A percentile compares a stretch with the other conserved stretches of the same genome.
These are phyloP conservation scores for Drosophila sp. DNA, from an alignment of 1,140 invertebrate genomes.

Conservation along the genomic window DNA sequence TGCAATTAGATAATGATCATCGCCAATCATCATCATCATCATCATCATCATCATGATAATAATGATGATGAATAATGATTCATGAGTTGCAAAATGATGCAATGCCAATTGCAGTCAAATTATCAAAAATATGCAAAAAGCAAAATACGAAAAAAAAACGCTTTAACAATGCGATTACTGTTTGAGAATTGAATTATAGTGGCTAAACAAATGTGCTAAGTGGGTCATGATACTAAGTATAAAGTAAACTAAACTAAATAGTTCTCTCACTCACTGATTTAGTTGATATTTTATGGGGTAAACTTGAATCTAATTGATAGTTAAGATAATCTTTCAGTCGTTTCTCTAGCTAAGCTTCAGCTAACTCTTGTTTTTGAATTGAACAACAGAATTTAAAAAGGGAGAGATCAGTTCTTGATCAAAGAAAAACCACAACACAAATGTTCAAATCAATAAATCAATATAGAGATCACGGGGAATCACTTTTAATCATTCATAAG, in stretches of 20 bases:
- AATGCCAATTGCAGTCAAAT: constrained; percentile 5
- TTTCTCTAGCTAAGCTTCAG: too few relatives aligned
- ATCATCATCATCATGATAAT: background rate
- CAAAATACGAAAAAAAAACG: background rate
- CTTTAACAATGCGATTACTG: background rate
- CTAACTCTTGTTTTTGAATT: too few relatives aligned
- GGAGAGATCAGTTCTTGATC: too few relatives aligned
- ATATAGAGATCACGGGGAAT: too few relatives aligned
- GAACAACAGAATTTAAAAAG: too few relatives aligned
- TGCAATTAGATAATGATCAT: constrained; percentile 1
- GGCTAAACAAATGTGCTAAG: constrained; percentile 12
- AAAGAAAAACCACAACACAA: too few relatives aligned
- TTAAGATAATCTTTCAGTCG: too few relatives aligned
- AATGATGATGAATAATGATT: constrained; percentile 4
- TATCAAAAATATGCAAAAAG: constrained; percentile 11
- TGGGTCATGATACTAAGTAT: constrained; percentile 9
- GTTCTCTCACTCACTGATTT: background rate
- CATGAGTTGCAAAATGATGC: constrained; percentile 4
- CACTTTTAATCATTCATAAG: too few relatives aligned
- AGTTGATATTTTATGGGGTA: background rate
- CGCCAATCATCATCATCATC: too few relatives aligned
- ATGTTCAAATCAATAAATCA: too few relatives aligned
- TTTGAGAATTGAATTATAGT: constrained; percentile 7
- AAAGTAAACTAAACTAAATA: background rate
- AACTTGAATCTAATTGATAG: background rate